Percentiles rank a stretch among this genome's conserved stretches.
phyloP scores from a whole-genome alignment of 2,113 vertebrate species.

The Syngnathus floridae region DNA sequence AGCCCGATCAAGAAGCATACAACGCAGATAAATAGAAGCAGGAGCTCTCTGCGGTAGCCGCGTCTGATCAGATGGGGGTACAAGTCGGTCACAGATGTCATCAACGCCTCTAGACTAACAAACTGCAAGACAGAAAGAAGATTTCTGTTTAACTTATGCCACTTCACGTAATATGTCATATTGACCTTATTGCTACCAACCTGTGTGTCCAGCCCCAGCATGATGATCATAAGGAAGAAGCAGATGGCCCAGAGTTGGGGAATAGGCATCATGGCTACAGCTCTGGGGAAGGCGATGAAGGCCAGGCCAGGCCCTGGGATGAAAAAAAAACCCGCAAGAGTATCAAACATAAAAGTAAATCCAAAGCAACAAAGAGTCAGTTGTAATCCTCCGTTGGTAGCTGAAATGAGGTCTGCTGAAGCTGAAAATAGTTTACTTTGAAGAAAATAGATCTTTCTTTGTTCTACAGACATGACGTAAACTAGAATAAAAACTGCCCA shows the following conservation, averaged over 20 bases:
- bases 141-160: neutral
- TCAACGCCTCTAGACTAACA: constrained; percentile 86
- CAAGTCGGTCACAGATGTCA: constrained; percentile 82
- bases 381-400: neutral
- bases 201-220: constrained; percentile 84
- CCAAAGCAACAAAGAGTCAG: neutral
- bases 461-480: neutral
- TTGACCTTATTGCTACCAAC: constrained; percentile 25
- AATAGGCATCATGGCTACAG: constrained; percentile 87
- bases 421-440: neutral
- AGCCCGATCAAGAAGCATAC: constrained; percentile 81
- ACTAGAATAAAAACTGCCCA: neutral
- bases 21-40: constrained; percentile 75
- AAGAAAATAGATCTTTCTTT: neutral
- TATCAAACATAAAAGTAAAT: neutral
- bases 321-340: constrained; percentile 1
- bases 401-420: neutral
- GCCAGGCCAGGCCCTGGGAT: constrained; percentile 83
- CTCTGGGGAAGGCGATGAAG: constrained; percentile 86
- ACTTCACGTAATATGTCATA: neutral
- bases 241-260: constrained; percentile 87
- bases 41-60: constrained; percentile 76
- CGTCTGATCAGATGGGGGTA: constrained; percentile 77
- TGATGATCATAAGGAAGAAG: constrained; percentile 94
- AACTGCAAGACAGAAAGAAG: constrained; percentile 66